Evolutionary conservation across 2,888 invertebrate genomes (phyloP).

Genomic region (Sycophila texana): DNA sequence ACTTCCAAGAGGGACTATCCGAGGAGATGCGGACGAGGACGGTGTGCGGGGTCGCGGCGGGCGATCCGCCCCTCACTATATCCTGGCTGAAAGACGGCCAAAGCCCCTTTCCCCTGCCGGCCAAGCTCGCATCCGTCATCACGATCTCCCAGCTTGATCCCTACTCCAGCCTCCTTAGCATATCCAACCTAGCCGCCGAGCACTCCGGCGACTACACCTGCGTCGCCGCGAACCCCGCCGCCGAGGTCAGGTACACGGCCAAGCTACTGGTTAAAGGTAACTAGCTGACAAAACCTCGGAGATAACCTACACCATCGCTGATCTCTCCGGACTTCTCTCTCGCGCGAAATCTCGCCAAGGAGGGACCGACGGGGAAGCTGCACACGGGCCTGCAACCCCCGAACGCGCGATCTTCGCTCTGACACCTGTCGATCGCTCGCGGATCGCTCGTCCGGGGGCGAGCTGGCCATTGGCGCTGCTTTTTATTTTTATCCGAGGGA

Average conservation of each 20-base stretch:
- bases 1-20: conserved; percentile 88
- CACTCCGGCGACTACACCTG: conserved; percentile 88
- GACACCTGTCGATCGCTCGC: background rate
- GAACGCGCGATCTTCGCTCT: background rate
- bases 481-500: too few species aligned
- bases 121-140: conserved; percentile 79
- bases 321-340: background rate
- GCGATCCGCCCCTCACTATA: conserved; percentile 88
- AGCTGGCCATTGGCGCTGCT: too few species aligned
- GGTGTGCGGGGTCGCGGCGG: conserved; percentile 87
- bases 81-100: conserved; percentile 90
- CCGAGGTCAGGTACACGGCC: conserved; percentile 87
- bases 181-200: conserved; percentile 84
- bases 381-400: too few species aligned
- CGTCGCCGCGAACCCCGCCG: conserved; percentile 87
- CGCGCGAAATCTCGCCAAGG: background rate
- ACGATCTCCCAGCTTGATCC: conserved; percentile 85
- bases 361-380: background rate
- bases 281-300: conserved; percentile 65
- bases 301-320: background rate
- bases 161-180: conserved; percentile 87
- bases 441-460: too few species aligned
- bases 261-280: conserved; percentile 90
- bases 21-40: conserved; percentile 89
- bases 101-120: conserved; percentile 78